phyloP scores from a whole-genome alignment of 2,888 invertebrate species.

The Gastrophysa polygoni region DNA sequence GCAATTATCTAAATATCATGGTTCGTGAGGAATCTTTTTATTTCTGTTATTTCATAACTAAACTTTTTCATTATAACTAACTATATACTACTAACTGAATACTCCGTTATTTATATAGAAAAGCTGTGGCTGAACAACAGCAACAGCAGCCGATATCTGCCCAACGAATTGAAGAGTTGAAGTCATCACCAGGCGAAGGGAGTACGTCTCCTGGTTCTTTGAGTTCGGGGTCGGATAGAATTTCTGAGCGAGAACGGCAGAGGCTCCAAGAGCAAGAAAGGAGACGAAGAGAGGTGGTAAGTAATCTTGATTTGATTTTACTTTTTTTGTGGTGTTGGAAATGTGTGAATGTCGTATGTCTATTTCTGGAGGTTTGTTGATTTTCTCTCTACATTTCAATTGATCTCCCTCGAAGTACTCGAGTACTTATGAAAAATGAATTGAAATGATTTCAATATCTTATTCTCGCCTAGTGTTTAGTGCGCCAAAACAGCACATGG shows the following conservation, averaged over 20 bases:
- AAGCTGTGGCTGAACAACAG: constrained; percentile 59
- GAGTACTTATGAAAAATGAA: no score
- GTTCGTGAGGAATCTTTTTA: no score
- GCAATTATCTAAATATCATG: no score
- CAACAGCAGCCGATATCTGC: constrained; percentile 56
- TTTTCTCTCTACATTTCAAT: no score
- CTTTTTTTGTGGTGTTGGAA: constrained; percentile 43
- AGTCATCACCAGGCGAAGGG: constrained; percentile 56
- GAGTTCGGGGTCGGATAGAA: constrained; percentile 57
- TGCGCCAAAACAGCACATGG: no score
- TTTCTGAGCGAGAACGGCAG: constrained; percentile 79
- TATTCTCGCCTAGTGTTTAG: no score
- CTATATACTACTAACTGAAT: no score
- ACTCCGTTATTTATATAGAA: constrained; percentile 55
- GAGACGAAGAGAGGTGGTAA: constrained; percentile 88
- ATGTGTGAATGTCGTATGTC: background rate
- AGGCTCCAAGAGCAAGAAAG: constrained; percentile 89
- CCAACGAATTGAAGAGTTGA: constrained; percentile 61
- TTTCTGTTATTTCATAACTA: no score
- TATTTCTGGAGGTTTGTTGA: no score
- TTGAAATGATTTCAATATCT: no score
- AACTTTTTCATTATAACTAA: no score
- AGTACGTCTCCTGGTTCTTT: constrained; percentile 58
- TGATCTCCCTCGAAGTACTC: no score
- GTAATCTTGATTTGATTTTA: constrained; percentile 51